Percentiles rank a stretch among this genome's conserved stretches.
Evolutionary conservation across 64 coral and sea anemone species (phyloP).

Genomic region (Dendrophyllia cribrosa): DNA sequence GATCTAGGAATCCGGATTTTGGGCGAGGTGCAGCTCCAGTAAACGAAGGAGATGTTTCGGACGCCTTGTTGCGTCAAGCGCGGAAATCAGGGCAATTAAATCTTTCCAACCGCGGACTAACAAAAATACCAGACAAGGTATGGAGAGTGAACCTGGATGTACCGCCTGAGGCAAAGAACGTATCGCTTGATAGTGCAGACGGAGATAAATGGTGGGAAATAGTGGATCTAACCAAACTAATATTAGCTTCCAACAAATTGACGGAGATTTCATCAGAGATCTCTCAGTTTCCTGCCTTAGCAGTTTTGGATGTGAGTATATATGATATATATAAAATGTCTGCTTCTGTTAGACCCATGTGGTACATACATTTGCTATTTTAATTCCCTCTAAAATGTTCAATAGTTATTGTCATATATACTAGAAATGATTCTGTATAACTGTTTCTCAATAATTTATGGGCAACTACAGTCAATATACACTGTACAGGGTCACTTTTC

Average conservation of each 20-base stretch:
- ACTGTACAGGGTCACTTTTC: too few relatives aligned
- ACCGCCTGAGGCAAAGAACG: slow-evolving; percentile 85
- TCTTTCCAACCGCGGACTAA: slow-evolving; percentile 84
- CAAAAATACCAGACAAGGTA: slow-evolving; percentile 85
- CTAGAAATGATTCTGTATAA: too few relatives aligned
- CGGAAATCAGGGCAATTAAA: slow-evolving; percentile 93
- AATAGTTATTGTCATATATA: too few relatives aligned
- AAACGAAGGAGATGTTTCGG: slow-evolving; percentile 69
- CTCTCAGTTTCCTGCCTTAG: slow-evolving; percentile 69
- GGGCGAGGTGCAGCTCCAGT: not conserved
- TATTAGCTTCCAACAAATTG: slow-evolving; percentile 92
- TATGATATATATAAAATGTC: not conserved
- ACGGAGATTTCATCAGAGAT: slow-evolving; percentile 87
- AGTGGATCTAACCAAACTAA: slow-evolving; percentile 85
- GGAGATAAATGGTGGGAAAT: slow-evolving; percentile 98
- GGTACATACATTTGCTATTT: not conserved
- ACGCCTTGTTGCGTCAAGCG: slow-evolving; percentile 83
- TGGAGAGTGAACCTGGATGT: slow-evolving; percentile 93
- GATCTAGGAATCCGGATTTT: slow-evolving; percentile 70
- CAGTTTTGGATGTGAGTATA: slow-evolving; percentile 89
- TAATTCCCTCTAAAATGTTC: not conserved
- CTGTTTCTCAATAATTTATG: too few relatives aligned
- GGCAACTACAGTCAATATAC: too few relatives aligned
- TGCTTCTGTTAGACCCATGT: too few relatives aligned
- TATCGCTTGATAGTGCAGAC: slow-evolving; percentile 82